These are phyloP conservation scores for Meliscaeva auricollis DNA, from an alignment of 2,888 invertebrate species.

Conservation along the genomic window DNA sequence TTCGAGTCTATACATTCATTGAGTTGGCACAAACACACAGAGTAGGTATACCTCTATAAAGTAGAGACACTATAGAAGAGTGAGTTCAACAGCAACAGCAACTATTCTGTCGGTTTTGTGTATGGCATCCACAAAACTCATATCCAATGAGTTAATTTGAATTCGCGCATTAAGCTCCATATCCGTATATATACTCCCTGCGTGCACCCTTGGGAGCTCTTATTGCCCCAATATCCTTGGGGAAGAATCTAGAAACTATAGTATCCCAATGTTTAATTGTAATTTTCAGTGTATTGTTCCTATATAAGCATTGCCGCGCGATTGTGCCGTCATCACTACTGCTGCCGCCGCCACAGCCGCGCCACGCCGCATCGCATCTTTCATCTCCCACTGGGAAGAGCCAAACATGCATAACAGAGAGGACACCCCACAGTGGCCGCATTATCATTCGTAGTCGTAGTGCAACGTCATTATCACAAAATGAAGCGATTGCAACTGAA, in stretches of 20 bases:
- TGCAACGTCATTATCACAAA: constrained; percentile 75
- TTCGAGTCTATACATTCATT: neutral
- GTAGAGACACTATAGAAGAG: neutral
- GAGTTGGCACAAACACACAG: constrained; percentile 11
- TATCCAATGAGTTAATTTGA: constrained; percentile 76
- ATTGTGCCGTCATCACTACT: neutral
- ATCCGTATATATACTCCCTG: neutral
- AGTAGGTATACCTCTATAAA: too few relatives aligned
- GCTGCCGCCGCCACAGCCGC: too few relatives aligned
- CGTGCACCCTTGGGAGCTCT: constrained; percentile 6
- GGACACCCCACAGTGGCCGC: constrained; percentile 38
- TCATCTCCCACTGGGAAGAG: neutral
- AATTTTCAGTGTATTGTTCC: constrained; percentile 63
- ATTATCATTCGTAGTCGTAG: constrained; percentile 62
- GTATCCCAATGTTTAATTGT: constrained; percentile 72
- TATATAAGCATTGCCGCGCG: constrained; percentile 3
- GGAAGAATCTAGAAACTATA: constrained; percentile 40
- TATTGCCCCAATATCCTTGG: constrained; percentile 27
- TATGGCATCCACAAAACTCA: constrained; percentile 70
- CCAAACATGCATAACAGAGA: constrained; percentile 13
- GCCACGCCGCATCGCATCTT: neutral
- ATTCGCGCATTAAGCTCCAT: constrained; percentile 68
- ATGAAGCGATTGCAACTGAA: constrained; percentile 74
- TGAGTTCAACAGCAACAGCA: constrained; percentile 47
- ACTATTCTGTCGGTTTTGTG: constrained; percentile 49